Evolutionary conservation across 2,113 vertebrate genomes (phyloP).

Genomic region (Triplophysa siluroides): DNA sequence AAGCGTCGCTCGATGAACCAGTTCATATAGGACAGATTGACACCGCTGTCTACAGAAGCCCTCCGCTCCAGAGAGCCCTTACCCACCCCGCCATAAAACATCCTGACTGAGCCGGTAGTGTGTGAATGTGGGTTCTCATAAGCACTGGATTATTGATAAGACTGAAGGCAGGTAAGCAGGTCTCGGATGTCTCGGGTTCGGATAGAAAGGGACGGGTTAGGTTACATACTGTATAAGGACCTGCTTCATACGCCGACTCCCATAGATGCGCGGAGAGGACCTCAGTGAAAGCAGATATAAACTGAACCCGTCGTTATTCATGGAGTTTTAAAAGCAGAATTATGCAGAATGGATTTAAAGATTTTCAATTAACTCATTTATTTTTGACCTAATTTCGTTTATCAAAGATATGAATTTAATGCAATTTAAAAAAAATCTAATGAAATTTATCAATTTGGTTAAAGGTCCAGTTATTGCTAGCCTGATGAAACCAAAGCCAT

Average conservation of each 20-base stretch:
- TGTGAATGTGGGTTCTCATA: neutral
- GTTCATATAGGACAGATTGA: neutral
- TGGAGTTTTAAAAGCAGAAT: no score
- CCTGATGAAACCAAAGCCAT: no score
- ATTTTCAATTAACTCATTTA: no score
- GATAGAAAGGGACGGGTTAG: neutral
- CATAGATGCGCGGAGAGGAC: no score
- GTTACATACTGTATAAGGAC: slow-evolving; percentile 14
- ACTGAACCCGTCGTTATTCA: no score
- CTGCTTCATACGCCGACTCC: neutral
- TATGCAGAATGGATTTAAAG: no score
- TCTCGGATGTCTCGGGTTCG: slow-evolving; percentile 28
- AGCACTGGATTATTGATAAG: slow-evolving; percentile 57
- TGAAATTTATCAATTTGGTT: no score
- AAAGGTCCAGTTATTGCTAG: no score
- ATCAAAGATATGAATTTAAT: no score
- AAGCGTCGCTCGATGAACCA: slow-evolving; percentile 49
- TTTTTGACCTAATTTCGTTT: no score
- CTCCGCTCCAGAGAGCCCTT: slow-evolving; percentile 42
- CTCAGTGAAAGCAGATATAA: no score
- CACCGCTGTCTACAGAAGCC: slow-evolving; percentile 35
- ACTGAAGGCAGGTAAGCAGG: neutral
- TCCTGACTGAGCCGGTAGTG: neutral
- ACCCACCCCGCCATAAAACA: slow-evolving; percentile 32
- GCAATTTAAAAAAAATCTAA: no score